Base-by-base conservation (phyloP, 2,888 invertebrate genomes). In the Andrena camellia region DNA sequence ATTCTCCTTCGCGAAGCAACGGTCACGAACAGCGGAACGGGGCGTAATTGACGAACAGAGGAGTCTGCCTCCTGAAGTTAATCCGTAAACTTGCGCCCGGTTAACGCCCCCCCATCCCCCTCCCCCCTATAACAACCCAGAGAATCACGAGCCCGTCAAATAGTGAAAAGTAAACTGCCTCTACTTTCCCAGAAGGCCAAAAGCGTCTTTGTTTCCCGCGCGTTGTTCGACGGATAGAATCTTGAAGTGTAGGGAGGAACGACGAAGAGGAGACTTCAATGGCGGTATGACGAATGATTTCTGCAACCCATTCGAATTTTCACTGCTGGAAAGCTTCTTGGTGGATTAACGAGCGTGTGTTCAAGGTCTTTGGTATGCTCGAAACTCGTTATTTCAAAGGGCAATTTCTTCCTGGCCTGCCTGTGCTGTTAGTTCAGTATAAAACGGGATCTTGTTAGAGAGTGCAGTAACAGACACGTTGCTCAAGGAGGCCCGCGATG, bases 41-140 rank as follows among this genome's bases (percentile, higher is more conserved):
- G n/a, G 6, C 35, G 59, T 83, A 80, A 83, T 83, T 68, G 80
- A 62, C 71, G 75, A 60, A 71, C 75, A 57, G 59, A 33, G 33
- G 31, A 48, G 33, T 48, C 52, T 10, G 8, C 5, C 31, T 5
- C 7, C 35, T n/a, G 8, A 67, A 70, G 63, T 78, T 74, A 66
- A 81, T 78, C 73, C 78, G 62, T 54, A 69, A 81, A 73, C 78
- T 35, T 31, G 62, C 1, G 78, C 54, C 26, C 6, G 23, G 63
- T 50, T 69, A 50, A 57, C 20, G 69, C 23, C 23, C 23, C 26
- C 20, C 20, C 8, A n/a, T n/a, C n/a, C n/a, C n/a, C n/a, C n/a
- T n/a, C n/a, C n/a, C 20, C 20, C 8, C 29, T 59, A 29, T 59
- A 31, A 59, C 59, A 31, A 35, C 1, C 59, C 35, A 1, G n/a